Evolutionary conservation across 2,797 vertebrate species (phyloP).

Genomic region (Lutjanus campechanus): DNA sequence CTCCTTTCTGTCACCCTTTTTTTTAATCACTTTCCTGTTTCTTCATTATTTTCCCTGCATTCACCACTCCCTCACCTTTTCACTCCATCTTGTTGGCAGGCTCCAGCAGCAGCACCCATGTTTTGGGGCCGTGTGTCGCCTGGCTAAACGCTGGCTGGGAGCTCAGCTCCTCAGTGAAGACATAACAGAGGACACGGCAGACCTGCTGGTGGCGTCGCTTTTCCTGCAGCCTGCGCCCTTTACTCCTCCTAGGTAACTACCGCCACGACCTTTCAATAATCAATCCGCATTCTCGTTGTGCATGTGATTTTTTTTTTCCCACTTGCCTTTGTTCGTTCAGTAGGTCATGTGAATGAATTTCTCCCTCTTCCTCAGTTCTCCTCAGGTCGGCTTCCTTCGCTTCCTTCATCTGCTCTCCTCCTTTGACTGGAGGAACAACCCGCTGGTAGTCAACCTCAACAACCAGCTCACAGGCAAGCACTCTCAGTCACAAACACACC

Average conservation of each 20-base stretch:
- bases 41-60: not conserved
- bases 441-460: slow-evolving; percentile 94
- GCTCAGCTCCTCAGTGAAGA: slow-evolving; percentile 91
- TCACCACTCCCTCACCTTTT: not conserved
- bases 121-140: slow-evolving; percentile 90
- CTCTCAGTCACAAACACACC: slow-evolving; percentile 33
- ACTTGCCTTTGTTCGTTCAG: slow-evolving; percentile 54
- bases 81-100: slow-evolving; percentile 73
- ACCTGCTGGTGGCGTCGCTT: slow-evolving; percentile 92
- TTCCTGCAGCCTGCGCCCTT: slow-evolving; percentile 94
- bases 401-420: slow-evolving; percentile 92
- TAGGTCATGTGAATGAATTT: slow-evolving; percentile 64
- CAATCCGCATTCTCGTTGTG: not conserved
- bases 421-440: slow-evolving; percentile 97
- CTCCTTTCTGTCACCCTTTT: not conserved
- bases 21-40: not conserved
- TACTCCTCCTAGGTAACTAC: slow-evolving; percentile 89
- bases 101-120: slow-evolving; percentile 94
- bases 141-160: slow-evolving; percentile 95
- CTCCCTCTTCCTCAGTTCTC: slow-evolving; percentile 87
- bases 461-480: slow-evolving; percentile 89
- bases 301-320: slow-evolving; percentile 1
- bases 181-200: slow-evolving; percentile 91
- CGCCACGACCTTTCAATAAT: not conserved
- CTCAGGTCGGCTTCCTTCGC: slow-evolving; percentile 95